Evolutionary conservation across 2,113 vertebrate genomes (phyloP).

Genomic region (Eira barbara): DNA sequence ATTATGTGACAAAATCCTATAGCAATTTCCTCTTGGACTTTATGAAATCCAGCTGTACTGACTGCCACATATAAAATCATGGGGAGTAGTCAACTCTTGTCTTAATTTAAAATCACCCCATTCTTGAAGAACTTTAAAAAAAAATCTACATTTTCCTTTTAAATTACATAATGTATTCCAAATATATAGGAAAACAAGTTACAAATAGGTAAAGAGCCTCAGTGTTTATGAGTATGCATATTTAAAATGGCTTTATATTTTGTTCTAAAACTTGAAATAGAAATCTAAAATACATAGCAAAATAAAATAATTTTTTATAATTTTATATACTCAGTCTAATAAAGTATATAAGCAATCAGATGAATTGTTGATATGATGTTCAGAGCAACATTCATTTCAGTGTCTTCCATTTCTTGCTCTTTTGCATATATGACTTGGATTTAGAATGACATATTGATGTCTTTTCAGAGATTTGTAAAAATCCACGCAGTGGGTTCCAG

Average conservation of each 20-base stretch:
- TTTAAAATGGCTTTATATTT: background rate
- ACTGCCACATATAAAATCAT: background rate
- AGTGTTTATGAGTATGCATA: background rate
- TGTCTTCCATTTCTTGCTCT: background rate
- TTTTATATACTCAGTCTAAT: background rate
- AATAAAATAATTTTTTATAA: background rate
- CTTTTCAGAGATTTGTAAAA: background rate
- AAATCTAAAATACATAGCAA: background rate
- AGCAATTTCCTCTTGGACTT: background rate
- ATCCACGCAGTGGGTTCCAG: background rate
- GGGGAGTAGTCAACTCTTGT: background rate
- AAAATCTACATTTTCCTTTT: background rate
- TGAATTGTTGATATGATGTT: background rate
- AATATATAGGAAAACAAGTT: background rate
- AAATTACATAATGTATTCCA: background rate
- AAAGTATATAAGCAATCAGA: background rate
- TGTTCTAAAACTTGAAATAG: background rate
- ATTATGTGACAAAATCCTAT: background rate
- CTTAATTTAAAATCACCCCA: background rate
- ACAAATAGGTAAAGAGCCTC: background rate
- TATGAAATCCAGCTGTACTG: background rate
- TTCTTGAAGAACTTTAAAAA: background rate
- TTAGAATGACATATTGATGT: background rate
- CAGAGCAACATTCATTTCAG: background rate
- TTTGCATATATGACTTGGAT: background rate